Evolutionary conservation across 2,113 vertebrate genomes (phyloP).

Genomic region (Poeciliopsis occidentalis): DNA sequence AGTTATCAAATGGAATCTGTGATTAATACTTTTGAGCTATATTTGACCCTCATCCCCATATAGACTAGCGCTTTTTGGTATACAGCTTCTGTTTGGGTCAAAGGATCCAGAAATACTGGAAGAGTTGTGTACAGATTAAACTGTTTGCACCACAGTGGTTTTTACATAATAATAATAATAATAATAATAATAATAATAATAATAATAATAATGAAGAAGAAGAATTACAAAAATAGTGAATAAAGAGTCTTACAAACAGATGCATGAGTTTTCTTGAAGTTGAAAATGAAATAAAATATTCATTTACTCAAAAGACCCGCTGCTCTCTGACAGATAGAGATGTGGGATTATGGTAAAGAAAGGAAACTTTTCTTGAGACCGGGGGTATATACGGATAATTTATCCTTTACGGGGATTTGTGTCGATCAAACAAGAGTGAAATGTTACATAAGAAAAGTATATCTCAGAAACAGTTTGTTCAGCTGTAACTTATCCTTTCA

Average conservation of each 20-base stretch:
- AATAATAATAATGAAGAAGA: background rate
- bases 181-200: background rate
- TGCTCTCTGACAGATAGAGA: slow-evolving; percentile 61
- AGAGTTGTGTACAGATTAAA: too few relatives aligned
- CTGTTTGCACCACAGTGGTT: background rate
- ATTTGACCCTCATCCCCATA: background rate
- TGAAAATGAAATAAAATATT: slow-evolving; percentile 18
- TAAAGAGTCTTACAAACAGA: background rate
- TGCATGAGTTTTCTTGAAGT: background rate
- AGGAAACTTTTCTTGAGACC: slow-evolving; percentile 63
- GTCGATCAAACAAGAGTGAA: slow-evolving; percentile 75
- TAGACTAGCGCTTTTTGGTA: background rate
- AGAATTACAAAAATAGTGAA: background rate
- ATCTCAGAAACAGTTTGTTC: slow-evolving; percentile 65
- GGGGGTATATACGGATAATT: slow-evolving; percentile 67
- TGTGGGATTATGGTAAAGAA: slow-evolving; percentile 72
- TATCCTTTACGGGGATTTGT: slow-evolving; percentile 70
- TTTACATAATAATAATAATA: background rate
- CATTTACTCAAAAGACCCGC: slow-evolving; percentile 46
- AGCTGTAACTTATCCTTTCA: slow-evolving; percentile 71
- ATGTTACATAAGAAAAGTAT: slow-evolving; percentile 76
- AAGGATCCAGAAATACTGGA: background rate
- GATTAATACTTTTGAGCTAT: background rate
- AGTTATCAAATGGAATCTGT: background rate
- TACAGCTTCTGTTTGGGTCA: background rate